These are phyloP conservation scores for Athetis lepigone DNA, from an alignment of 2,888 invertebrate genomes.

Conservation along the genomic window DNA sequence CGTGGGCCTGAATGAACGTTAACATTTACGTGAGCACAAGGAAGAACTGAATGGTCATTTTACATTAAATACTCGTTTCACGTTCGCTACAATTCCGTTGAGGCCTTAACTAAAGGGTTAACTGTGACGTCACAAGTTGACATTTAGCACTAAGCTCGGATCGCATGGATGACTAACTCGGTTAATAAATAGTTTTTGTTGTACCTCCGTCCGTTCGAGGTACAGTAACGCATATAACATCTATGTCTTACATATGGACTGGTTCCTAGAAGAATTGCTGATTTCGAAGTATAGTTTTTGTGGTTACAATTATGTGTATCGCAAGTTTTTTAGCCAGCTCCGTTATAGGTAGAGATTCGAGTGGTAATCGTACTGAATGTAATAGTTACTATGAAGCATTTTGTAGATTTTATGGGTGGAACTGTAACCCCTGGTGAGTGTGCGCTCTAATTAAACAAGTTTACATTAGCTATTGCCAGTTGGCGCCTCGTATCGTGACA, in stretches of 20 bases:
- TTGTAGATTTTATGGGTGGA: constrained; percentile 9
- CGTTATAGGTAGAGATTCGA: constrained; percentile 35
- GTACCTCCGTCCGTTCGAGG: constrained; percentile 26
- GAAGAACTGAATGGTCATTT: constrained; percentile 46
- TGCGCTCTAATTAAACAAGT: constrained; percentile 46
- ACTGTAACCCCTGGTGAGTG: not conserved
- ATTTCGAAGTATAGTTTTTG: constrained; percentile 60
- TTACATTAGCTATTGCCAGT: constrained; percentile 56
- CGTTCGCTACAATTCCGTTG: constrained; percentile 48
- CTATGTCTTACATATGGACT: constrained; percentile 53
- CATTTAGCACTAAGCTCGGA: constrained; percentile 45
- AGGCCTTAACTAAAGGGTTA: constrained; percentile 28
- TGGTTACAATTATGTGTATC: constrained; percentile 43
- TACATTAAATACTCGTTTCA: constrained; percentile 43
- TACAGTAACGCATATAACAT: constrained; percentile 52
- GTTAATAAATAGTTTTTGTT: constrained; percentile 47
- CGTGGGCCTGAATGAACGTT: constrained; percentile 53
- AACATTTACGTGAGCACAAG: constrained; percentile 49
- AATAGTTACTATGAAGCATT: constrained; percentile 30
- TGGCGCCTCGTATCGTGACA: constrained; percentile 57
- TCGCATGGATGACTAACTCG: constrained; percentile 51
- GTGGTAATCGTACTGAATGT: constrained; percentile 29
- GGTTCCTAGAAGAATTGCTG: constrained; percentile 56
- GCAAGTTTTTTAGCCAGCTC: constrained; percentile 39
- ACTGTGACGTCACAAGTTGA: constrained; percentile 42